A percentile compares a stretch with the other conserved stretches of the same genome.
phyloP scores from a whole-genome alignment of 2,888 invertebrate species.

The Leucoptera coffeella region DNA sequence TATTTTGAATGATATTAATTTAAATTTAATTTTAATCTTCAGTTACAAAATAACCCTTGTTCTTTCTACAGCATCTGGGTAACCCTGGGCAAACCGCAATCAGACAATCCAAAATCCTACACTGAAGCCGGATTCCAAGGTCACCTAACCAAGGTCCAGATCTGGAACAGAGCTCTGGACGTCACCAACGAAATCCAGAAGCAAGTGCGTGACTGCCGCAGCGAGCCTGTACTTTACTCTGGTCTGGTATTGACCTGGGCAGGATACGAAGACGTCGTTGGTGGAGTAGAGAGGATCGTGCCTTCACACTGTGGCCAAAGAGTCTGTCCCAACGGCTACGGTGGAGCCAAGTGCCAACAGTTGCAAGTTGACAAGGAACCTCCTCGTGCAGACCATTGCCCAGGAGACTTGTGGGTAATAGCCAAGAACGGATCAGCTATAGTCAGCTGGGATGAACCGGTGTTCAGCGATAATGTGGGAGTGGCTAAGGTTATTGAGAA shows the following conservation, averaged over 20 bases:
- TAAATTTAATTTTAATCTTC: neutral
- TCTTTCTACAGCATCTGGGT: slow-evolving; percentile 73
- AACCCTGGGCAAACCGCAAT: slow-evolving; percentile 83
- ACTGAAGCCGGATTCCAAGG: slow-evolving; percentile 94
- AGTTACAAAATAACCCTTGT: neutral
- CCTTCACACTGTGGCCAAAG: slow-evolving; percentile 89
- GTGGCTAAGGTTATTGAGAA: slow-evolving; percentile 74
- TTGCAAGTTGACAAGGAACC: slow-evolving; percentile 79
- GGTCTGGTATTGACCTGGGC: slow-evolving; percentile 87
- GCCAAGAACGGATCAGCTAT: slow-evolving; percentile 87
- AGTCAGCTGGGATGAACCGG: slow-evolving; percentile 88
- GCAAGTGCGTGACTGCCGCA: slow-evolving; percentile 88
- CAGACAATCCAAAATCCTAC: slow-evolving; percentile 73
- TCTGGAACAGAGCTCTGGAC: slow-evolving; percentile 89
- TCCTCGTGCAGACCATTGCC: slow-evolving; percentile 84
- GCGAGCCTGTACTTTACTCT: slow-evolving; percentile 83
- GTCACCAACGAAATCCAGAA: slow-evolving; percentile 89
- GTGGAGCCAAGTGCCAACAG: slow-evolving; percentile 79
- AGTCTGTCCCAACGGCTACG: slow-evolving; percentile 82
- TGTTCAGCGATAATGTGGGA: slow-evolving; percentile 84
- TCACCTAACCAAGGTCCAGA: slow-evolving; percentile 87
- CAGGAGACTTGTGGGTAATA: slow-evolving; percentile 90
- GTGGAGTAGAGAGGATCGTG: slow-evolving; percentile 85
- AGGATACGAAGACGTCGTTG: slow-evolving; percentile 82
- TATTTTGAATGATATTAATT: neutral